phyloP scores from a whole-genome alignment of 2,888 invertebrate species.

The Drosophila lutescens region DNA sequence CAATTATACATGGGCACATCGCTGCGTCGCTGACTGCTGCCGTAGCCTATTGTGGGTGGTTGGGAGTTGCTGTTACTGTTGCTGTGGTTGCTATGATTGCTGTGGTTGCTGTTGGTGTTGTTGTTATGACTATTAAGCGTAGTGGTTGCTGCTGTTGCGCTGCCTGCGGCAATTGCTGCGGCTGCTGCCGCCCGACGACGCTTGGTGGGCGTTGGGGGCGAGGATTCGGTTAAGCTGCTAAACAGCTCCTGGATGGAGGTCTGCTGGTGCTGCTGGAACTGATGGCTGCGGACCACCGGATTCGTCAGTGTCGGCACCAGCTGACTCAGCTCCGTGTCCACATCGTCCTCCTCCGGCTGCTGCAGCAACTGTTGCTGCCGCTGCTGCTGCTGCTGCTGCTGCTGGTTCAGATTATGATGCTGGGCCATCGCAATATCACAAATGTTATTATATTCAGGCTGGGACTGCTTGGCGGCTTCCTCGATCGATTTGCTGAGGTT shows the following conservation, averaged over 20 bases:
- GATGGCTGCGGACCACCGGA: slow-evolving; percentile 60
- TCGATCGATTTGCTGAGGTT: slow-evolving; percentile 84
- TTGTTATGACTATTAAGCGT: slow-evolving; percentile 67
- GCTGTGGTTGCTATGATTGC: slow-evolving; percentile 4
- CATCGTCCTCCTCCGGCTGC: slow-evolving; percentile 54
- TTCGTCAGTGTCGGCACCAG: slow-evolving; percentile 70
- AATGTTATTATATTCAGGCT: slow-evolving; percentile 75
- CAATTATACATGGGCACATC: slow-evolving; percentile 83
- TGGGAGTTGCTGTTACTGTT: slow-evolving; percentile 28
- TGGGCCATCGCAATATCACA: slow-evolving; percentile 76
- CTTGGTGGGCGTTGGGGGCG: slow-evolving; percentile 59
- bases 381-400: slow-evolving; percentile 47
- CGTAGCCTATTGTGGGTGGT: slow-evolving; percentile 59
- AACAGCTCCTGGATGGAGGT: slow-evolving; percentile 71
- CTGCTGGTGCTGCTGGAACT: slow-evolving; percentile 39
- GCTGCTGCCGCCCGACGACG: slow-evolving; percentile 52
- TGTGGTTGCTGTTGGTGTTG: slow-evolving; percentile 21
- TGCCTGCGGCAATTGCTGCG: slow-evolving; percentile 50
- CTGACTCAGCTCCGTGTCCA: slow-evolving; percentile 64
- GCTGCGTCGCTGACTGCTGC: slow-evolving; percentile 71
- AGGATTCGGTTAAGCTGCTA: slow-evolving; percentile 64
- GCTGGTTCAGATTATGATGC: slow-evolving; percentile 48
- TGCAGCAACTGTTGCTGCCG: slow-evolving; percentile 42
- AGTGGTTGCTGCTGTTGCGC: slow-evolving; percentile 51
- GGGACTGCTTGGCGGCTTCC: slow-evolving; percentile 81